Evolutionary conservation across 2,113 vertebrate species (phyloP), one percentile per base, ranked within the genome.

Genomic region (Caretta caretta): DNA sequence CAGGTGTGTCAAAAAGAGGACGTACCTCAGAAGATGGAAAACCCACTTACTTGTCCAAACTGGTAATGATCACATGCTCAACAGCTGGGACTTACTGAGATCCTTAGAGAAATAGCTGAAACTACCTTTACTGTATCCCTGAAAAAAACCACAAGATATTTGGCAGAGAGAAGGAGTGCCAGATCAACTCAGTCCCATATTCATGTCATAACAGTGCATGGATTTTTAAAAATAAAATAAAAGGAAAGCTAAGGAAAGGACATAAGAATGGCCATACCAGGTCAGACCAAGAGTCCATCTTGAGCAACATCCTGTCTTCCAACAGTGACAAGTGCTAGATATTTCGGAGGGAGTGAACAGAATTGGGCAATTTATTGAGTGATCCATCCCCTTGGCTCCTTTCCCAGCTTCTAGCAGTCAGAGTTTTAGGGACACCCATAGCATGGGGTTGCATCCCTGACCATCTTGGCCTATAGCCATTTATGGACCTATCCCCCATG

Each of bases 121-220:
- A 85, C 91, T 97, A n/a, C 16, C 46, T 95, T 90, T 88, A 46
- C 89, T 96, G 42, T 53, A 38, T 92, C 84, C 59, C 90, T 93
- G 89, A 83, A 50, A 88, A 95, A 94, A 49, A 93, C 96, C 96
- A 86, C 24, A 3, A 92, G 92, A 49, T 81, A 62, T 1, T 0
- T 16, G 76, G 94, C 93, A 89, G 42, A 57, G 17, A 2, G 72
- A 62, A 83, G 62, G 83, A 16, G 48, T 76, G 89, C 95, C 83
- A 90, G 51, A 96, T 86, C 87, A 93, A 94, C 89, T 92, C 90
- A 57, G 92, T 78, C 85, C 59, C 79, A 8, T 96, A 90, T 88
- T 95, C 76, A 56, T 95, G 91, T 91, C 90, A 16, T 46, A 91
- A 89, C 87, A 90, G 79, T 19, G 2, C 65, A 80, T 20, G 90